Conservation (phyloP, 2,797 vertebrate species). For the Intellagama lesueurii region DNA sequence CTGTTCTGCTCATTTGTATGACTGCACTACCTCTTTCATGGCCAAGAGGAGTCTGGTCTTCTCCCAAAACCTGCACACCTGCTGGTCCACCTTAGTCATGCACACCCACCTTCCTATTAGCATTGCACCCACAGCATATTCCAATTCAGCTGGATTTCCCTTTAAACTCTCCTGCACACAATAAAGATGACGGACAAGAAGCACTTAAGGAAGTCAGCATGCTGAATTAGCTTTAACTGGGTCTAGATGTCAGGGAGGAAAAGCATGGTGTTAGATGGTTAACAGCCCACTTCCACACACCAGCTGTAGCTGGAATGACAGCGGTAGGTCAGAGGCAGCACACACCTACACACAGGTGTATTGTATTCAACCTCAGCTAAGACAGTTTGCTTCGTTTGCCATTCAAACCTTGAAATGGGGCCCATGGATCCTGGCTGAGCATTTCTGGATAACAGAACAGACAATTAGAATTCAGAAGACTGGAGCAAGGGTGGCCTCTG, state of each 20-base stretch:
- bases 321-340: not conserved
- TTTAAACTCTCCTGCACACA: not conserved
- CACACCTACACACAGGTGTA: too few relatives aligned
- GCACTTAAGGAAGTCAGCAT: rapidly evolving
- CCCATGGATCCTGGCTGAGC: not conserved
- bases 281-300: not conserved
- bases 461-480: not conserved
- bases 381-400: not conserved
- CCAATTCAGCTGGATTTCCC: constrained; percentile 1
- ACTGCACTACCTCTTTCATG: not conserved
- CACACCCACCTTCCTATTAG: not conserved
- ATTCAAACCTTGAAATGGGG: not conserved
- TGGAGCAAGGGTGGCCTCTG: not conserved
- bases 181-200: not conserved
- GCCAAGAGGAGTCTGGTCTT: not conserved
- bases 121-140: not conserved
- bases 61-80: not conserved
- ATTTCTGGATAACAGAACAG: not conserved
- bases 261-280: not conserved
- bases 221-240: not conserved
- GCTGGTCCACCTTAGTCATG: too few relatives aligned
- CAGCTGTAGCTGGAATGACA: rapidly evolving
- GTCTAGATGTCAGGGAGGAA: not conserved
- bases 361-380: not conserved
- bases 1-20: not conserved